phyloP scores from a whole-genome alignment of 2,797 vertebrate species.

The Arnoldichthys spilopterus region DNA sequence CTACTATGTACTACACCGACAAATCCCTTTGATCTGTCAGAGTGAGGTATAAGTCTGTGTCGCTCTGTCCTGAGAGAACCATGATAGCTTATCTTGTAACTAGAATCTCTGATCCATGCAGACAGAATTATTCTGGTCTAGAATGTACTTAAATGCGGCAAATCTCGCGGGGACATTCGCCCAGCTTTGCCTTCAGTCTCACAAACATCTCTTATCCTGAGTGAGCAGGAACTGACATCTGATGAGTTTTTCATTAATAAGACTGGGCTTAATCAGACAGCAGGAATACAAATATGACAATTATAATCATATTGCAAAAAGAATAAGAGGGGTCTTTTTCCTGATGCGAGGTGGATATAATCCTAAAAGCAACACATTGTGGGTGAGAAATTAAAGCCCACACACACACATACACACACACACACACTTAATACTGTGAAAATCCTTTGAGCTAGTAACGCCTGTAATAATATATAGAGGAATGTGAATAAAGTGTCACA shows the following conservation, averaged over 20 bases:
- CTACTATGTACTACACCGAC: background rate
- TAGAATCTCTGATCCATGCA: slow-evolving; percentile 59
- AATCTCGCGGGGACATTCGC: slow-evolving; percentile 62
- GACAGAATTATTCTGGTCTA: slow-evolving; percentile 52
- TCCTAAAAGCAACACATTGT: slow-evolving; percentile 47
- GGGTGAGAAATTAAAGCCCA: slow-evolving; percentile 39
- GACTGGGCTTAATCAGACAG: slow-evolving; percentile 73
- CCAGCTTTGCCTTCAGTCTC: slow-evolving; percentile 70
- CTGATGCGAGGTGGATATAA: slow-evolving; percentile 46
- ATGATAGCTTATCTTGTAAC: slow-evolving; percentile 56
- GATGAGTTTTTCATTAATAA: slow-evolving; percentile 83
- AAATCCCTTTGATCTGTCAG: slow-evolving; percentile 21
- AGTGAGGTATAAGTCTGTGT: slow-evolving; percentile 33
- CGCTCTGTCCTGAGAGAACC: slow-evolving; percentile 49
- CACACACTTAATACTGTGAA: background rate
- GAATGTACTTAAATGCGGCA: slow-evolving; percentile 57
- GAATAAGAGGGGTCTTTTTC: slow-evolving; percentile 49
- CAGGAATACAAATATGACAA: slow-evolving; percentile 68
- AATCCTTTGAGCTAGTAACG: background rate
- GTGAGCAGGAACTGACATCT: slow-evolving; percentile 77
- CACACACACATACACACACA: background rate
- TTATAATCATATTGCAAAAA: slow-evolving; percentile 56
- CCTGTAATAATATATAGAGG: background rate
- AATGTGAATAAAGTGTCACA: too few species aligned
- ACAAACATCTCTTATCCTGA: slow-evolving; percentile 75